Evolutionary conservation across 2,113 vertebrate genomes (phyloP).

Genomic region (Indicator maculatus): DNA sequence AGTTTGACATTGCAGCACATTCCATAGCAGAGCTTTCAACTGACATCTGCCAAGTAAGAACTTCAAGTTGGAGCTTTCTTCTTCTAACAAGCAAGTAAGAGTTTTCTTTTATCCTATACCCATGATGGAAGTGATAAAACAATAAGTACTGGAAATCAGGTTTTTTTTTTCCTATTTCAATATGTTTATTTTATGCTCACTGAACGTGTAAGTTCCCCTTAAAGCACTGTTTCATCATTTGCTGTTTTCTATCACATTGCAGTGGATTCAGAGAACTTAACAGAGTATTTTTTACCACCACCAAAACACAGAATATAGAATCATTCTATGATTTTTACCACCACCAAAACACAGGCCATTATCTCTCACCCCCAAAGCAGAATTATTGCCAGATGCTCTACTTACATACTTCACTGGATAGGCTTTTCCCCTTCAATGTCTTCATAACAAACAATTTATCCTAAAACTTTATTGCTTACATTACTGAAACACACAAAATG

Average conservation of each 20-base stretch:
- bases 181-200: slow-evolving; percentile 76
- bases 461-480: background rate
- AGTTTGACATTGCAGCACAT: slow-evolving; percentile 85
- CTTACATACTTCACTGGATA: background rate
- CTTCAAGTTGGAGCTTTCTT: slow-evolving; percentile 82
- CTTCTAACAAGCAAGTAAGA: slow-evolving; percentile 77
- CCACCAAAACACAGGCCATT: slow-evolving; percentile 6
- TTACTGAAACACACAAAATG: background rate
- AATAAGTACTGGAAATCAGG: slow-evolving; percentile 70
- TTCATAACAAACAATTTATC: slow-evolving; percentile 34
- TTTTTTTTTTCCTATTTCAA: slow-evolving; percentile 62
- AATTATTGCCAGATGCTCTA: slow-evolving; percentile 39
- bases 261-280: slow-evolving; percentile 52
- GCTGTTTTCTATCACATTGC: slow-evolving; percentile 29
- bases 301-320: background rate
- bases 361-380: slow-evolving; percentile 19
- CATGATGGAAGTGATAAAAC: slow-evolving; percentile 82
- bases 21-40: slow-evolving; percentile 85
- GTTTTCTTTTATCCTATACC: slow-evolving; percentile 85
- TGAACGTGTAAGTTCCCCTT: slow-evolving; percentile 69
- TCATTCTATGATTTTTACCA: slow-evolving; percentile 7
- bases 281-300: slow-evolving; percentile 45
- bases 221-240: slow-evolving; percentile 46
- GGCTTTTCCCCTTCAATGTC: background rate
- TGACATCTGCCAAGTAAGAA: slow-evolving; percentile 80